A percentile compares a stretch with the other conserved stretches of the same genome.
Evolutionary conservation across 2,113 vertebrate genomes (phyloP).

Genomic region (Motacilla alba): DNA sequence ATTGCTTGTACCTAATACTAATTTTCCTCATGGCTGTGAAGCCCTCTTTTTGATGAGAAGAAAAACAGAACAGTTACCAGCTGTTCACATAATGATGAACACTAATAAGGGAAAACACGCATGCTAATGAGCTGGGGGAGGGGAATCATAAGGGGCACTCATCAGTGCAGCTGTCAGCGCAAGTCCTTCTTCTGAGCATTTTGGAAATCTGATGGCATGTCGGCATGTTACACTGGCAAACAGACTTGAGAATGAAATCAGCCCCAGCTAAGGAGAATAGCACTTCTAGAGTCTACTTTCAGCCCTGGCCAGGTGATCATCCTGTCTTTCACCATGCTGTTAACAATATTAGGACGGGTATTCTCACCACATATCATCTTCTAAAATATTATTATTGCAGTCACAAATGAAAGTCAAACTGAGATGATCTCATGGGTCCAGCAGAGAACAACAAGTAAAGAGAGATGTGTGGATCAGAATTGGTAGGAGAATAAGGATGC

Average conservation of each 20-base stretch:
- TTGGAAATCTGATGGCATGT: background rate
- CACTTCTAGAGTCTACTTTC: background rate
- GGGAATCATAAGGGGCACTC: background rate
- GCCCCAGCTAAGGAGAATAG: background rate
- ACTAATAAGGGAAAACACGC: constrained; percentile 40
- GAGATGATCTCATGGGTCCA: constrained; percentile 26
- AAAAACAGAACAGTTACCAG: constrained; percentile 54
- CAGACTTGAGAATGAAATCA: background rate
- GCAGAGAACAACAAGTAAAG: constrained; percentile 32
- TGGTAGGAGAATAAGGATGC: background rate
- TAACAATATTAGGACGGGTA: background rate
- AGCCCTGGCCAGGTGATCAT: background rate
- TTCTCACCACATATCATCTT: background rate
- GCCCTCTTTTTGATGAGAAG: background rate
- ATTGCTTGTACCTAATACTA: constrained; percentile 22
- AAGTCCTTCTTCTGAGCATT: background rate
- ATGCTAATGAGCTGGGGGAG: constrained; percentile 41
- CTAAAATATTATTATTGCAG: constrained; percentile 2
- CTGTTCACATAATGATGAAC: constrained; percentile 48
- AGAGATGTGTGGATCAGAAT: background rate
- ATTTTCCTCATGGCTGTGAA: constrained; percentile 30
- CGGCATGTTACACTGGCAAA: background rate
- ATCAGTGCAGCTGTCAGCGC: background rate
- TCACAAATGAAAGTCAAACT: constrained; percentile 14
- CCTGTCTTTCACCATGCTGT: background rate